Evolutionary conservation across 2,113 vertebrate genomes (phyloP).

Genomic region (Myrmophylax atrothorax): DNA sequence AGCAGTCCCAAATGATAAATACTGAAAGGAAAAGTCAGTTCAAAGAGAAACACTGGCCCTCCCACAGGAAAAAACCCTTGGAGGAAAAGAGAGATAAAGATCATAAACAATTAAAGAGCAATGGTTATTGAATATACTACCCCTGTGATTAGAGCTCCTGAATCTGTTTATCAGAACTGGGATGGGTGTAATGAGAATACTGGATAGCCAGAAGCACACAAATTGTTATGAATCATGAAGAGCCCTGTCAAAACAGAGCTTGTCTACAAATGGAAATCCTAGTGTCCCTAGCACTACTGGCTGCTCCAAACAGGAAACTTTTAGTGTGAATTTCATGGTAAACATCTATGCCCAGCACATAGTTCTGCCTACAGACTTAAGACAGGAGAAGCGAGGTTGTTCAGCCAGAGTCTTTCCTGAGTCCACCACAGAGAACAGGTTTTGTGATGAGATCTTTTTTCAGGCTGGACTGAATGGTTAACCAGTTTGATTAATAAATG

Average conservation of each 20-base stretch:
- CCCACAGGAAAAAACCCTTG: not conserved
- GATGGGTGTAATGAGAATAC: not conserved
- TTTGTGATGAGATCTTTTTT: constrained; percentile 50
- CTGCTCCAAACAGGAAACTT: not conserved
- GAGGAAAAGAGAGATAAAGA: constrained; percentile 20
- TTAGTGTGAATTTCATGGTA: constrained; percentile 32
- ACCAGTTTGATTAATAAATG: constrained; percentile 73
- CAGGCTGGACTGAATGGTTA: constrained; percentile 64
- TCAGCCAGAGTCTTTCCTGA: constrained; percentile 28
- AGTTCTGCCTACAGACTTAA: constrained; percentile 26
- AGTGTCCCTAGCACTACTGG: not conserved
- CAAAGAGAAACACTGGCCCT: constrained; percentile 29
- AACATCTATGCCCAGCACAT: constrained; percentile 41
- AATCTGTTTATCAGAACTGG: constrained; percentile 4
- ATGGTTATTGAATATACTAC: constrained; percentile 13
- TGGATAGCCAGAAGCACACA: constrained; percentile 15
- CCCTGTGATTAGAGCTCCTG: constrained; percentile 14
- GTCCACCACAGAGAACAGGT: constrained; percentile 34
- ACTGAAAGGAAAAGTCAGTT: constrained; percentile 53
- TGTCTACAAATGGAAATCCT: not conserved
- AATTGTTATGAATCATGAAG: not conserved
- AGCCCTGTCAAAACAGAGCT: not conserved
- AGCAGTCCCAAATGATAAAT: not conserved
- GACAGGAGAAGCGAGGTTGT: constrained; percentile 49
- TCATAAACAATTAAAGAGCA: constrained; percentile 46